Percentiles rank a stretch among this genome's conserved stretches.
Evolutionary conservation across 2,888 invertebrate species (phyloP).

Genomic region (Hirtodrosophila confusa): DNA sequence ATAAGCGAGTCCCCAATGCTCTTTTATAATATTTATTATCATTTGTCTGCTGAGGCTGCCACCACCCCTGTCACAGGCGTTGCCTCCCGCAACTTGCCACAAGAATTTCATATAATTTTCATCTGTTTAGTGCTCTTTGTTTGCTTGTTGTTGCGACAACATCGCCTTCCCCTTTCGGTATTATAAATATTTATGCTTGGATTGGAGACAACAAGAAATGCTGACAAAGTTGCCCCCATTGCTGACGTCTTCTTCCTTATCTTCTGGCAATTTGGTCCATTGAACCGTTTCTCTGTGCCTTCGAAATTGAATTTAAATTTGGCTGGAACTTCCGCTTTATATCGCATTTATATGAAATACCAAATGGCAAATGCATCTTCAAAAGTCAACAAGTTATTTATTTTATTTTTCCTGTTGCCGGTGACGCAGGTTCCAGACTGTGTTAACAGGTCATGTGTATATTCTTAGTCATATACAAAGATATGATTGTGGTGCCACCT

Average conservation of each 20-base stretch:
- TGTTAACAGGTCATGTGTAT: not conserved
- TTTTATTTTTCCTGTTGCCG: constrained; percentile 4
- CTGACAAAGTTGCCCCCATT: constrained; percentile 28
- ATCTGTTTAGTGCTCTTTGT: constrained; percentile 33
- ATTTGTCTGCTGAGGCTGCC: constrained; percentile 56
- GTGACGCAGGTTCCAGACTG: constrained; percentile 1
- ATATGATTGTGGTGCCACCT: too few species aligned
- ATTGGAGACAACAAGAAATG: constrained; percentile 50
- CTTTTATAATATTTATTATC: constrained; percentile 70
- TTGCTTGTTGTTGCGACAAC: constrained; percentile 30
- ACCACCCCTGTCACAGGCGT: not conserved
- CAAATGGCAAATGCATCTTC: constrained; percentile 2
- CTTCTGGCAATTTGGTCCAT: constrained; percentile 22
- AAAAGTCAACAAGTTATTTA: not conserved
- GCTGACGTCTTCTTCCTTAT: not conserved
- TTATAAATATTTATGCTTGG: constrained; percentile 73
- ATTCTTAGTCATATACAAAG: too few species aligned
- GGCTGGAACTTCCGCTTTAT: constrained; percentile 13
- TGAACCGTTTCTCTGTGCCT: constrained; percentile 1
- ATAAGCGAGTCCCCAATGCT: constrained; percentile 18
- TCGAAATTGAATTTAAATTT: not conserved
- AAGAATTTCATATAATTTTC: constrained; percentile 61
- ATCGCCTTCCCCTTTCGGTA: constrained; percentile 17
- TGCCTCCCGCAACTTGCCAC: constrained; percentile 40
- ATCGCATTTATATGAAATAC: not conserved